Evolutionary conservation across 2,888 invertebrate genomes (phyloP).

Genomic region (Hemithea aestivaria): DNA sequence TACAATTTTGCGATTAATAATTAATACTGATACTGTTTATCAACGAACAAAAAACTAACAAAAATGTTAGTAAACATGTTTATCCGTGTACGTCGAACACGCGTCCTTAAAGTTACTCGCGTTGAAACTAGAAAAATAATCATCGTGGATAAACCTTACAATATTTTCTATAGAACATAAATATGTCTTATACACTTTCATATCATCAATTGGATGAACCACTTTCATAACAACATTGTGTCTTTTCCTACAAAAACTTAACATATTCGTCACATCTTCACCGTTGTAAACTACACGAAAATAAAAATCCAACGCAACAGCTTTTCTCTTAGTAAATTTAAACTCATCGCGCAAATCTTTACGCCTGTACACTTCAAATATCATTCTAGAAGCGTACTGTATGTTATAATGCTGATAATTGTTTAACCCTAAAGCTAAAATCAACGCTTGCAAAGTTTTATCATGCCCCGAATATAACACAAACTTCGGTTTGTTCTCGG

Average conservation of each 20-base stretch:
- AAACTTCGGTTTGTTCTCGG: constrained; percentile 85
- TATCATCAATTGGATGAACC: constrained; percentile 55
- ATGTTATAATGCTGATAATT: constrained; percentile 83
- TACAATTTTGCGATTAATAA: too few relatives aligned
- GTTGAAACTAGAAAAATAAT: constrained; percentile 90
- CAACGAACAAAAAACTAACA: constrained; percentile 17
- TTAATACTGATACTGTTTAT: too few relatives aligned
- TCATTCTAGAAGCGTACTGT: constrained; percentile 91
- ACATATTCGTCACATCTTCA: constrained; percentile 88
- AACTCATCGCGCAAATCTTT: constrained; percentile 67
- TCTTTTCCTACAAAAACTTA: constrained; percentile 87
- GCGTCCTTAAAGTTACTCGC: constrained; percentile 94
- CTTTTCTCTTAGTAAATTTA: constrained; percentile 77
- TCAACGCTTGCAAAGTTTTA: constrained; percentile 90
- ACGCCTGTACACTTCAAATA: constrained; percentile 92
- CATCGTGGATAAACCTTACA: constrained; percentile 91
- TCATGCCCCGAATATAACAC: constrained; percentile 95
- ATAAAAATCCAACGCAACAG: constrained; percentile 84
- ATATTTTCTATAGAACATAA: constrained; percentile 93
- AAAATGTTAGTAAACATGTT: constrained; percentile 36
- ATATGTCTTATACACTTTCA: constrained; percentile 67
- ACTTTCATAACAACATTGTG: constrained; percentile 71
- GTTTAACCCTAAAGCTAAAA: constrained; percentile 87
- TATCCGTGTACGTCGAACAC: constrained; percentile 73
- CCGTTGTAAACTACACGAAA: constrained; percentile 93